A percentile compares a stretch with the other conserved stretches of the same genome.
Conservation (phyloP, 2,113 vertebrate species). For the Hirundichthys speculiger region DNA sequence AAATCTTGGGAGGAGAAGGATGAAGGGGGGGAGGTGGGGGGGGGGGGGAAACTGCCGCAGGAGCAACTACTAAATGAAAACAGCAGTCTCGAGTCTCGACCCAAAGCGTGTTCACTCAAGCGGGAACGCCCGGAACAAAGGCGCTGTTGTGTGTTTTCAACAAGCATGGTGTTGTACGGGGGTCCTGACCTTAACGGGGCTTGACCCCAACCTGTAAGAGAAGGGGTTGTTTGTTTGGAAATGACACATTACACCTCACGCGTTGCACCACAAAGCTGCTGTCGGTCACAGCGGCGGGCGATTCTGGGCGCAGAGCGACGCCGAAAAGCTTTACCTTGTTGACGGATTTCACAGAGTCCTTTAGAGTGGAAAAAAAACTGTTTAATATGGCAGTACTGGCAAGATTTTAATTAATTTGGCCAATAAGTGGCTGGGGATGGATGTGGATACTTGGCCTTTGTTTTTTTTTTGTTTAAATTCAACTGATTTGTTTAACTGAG, state of each 20-base stretch:
- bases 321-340: not conserved
- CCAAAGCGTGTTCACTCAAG: constrained; percentile 65
- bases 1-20: constrained; percentile 84
- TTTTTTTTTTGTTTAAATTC: too few relatives aligned
- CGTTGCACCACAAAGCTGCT: constrained; percentile 57
- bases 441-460: too few relatives aligned
- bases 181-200: constrained; percentile 55
- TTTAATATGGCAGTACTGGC: too few relatives aligned
- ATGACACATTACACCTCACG: constrained; percentile 65
- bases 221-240: constrained; percentile 70
- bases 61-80: constrained; percentile 75
- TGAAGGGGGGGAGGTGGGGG: constrained; percentile 32
- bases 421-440: too few relatives aligned
- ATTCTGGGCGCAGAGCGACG: not conserved
- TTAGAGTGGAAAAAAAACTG: too few relatives aligned
- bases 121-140: constrained; percentile 64
- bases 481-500: too few relatives aligned
- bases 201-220: constrained; percentile 67
- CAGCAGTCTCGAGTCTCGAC: constrained; percentile 57
- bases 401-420: too few relatives aligned
- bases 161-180: constrained; percentile 56
- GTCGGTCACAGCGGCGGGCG: constrained; percentile 30
- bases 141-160: constrained; percentile 68
- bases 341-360: not conserved
- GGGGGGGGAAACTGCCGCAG: constrained; percentile 46